Evolutionary conservation across 2,113 vertebrate species (phyloP), one percentile per base, ranked within the genome.

Genomic region (Oncorhynchus tshawytscha): DNA sequence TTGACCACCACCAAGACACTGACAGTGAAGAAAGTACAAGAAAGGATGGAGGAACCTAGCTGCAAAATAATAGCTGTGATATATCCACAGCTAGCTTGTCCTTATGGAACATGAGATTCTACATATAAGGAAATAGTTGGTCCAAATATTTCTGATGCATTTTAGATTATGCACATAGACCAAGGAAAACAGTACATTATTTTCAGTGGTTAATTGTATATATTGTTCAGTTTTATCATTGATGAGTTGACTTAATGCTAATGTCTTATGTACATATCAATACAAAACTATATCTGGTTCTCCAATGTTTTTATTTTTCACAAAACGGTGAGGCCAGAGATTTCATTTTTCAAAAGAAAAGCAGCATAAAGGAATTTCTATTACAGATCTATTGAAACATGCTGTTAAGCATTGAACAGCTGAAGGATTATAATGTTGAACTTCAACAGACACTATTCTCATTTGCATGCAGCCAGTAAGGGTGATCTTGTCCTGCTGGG

Each of bases 91-190:
- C 79, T 93, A 93, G 93, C 93, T 95, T 96, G 97, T 98, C 97
- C 92, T 97, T 96, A 94, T 91, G 96, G 87, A 82, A 89, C 87
- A 89, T 84, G 86, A 90, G 80, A 77, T 89, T 93, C 94, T 95
- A 45, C 39, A 45, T 95, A 96, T 93, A 92, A 90, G 93, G 91
- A 54, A 93, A 96, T 95, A 95, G 94, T 95, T 95, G 96, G 96
- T 98, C 96, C 96, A 96, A 95, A 98, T 97, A 97, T 99, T 99
- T 98, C 96, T 96, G 97, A 96, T 94, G 95, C 95, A 94, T 97
- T 68, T 68, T 34, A 68, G 67, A 68, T 34, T 72, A 29, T 72
- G 54, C 59, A 72, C 71, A 60, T 59, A 72, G 25, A 68, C 66
- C 51, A 48, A 48, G 31, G n/a, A 34, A 72, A 72, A n/a, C 29